Conservation (phyloP, 1,140 invertebrate species). For the Zaprionus ornatus region DNA sequence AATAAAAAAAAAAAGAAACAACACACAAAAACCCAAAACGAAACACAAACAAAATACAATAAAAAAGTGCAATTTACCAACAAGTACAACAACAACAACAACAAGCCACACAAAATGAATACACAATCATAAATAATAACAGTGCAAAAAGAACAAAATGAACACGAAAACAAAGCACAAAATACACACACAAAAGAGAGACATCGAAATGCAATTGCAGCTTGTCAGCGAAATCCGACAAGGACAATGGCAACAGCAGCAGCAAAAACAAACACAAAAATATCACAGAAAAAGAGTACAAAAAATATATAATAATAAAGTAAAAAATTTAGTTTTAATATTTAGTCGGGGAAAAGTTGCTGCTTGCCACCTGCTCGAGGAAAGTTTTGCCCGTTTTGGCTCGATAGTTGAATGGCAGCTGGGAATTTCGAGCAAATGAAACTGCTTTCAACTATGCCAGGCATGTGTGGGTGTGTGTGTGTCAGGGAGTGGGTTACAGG, state of each 20-base stretch:
- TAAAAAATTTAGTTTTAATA: slow-evolving; percentile 4
- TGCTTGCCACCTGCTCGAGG: background rate
- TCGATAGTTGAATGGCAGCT: slow-evolving; percentile 31
- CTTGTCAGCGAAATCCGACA: background rate
- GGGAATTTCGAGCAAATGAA: slow-evolving; percentile 22
- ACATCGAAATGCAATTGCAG: slow-evolving; percentile 6
- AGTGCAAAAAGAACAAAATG: slow-evolving; percentile 24
- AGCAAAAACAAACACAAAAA: slow-evolving; percentile 6
- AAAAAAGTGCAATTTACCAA: slow-evolving; percentile 65
- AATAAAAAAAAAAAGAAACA: background rate
- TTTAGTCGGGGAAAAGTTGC: background rate
- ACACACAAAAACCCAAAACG: slow-evolving; percentile 31
- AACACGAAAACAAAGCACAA: background rate
- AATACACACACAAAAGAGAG: background rate
- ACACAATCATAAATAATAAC: slow-evolving; percentile 39
- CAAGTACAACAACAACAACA: slow-evolving; percentile 37
- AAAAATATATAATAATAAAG: slow-evolving; percentile 1
- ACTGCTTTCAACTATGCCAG: slow-evolving; percentile 22
- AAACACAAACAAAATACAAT: slow-evolving; percentile 47
- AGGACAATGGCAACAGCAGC: background rate
- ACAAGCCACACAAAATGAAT: slow-evolving; percentile 24
- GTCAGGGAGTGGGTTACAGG: background rate
- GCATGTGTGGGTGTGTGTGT: background rate
- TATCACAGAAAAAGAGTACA: background rate
- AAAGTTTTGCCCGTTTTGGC: slow-evolving; percentile 19